Evolutionary conservation across 1,140 invertebrate genomes (phyloP).

Genomic region (Euwallacea similis): DNA sequence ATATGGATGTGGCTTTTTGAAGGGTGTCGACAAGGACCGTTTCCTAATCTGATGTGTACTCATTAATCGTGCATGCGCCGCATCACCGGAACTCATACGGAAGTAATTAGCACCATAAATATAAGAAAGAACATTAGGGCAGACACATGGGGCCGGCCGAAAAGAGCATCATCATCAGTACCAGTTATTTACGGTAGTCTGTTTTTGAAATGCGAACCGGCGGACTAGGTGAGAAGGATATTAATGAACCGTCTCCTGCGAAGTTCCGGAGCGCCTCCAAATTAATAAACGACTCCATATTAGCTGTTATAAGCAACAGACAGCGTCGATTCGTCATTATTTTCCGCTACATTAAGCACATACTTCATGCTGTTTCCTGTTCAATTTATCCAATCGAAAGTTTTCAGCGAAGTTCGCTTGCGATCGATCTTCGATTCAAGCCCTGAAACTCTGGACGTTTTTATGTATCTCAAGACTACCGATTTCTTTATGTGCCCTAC

Average conservation of each 20-base stretch:
- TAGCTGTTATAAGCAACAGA: constrained; percentile 56
- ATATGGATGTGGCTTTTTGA: too few species aligned
- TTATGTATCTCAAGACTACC: too few species aligned
- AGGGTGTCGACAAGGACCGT: too few species aligned
- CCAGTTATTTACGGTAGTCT: constrained; percentile 52
- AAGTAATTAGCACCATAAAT: constrained; percentile 24
- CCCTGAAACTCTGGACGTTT: too few species aligned
- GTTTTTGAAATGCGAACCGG: constrained; percentile 50
- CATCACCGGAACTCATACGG: constrained; percentile 7
- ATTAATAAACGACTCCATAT: constrained; percentile 55
- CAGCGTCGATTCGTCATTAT: constrained; percentile 57
- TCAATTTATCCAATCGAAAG: constrained; percentile 51
- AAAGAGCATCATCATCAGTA: constrained; percentile 45
- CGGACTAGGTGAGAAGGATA: constrained; percentile 52
- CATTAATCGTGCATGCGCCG: too few species aligned
- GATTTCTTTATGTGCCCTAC: too few species aligned
- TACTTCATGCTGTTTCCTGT: constrained; percentile 53
- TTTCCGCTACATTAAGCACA: constrained; percentile 56
- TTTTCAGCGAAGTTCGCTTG: constrained; percentile 40
- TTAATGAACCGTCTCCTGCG: constrained; percentile 50
- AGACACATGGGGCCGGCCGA: constrained; percentile 15
- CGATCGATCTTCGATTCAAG: constrained; percentile 20
- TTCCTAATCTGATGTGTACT: too few species aligned
- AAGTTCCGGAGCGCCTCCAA: constrained; percentile 49
- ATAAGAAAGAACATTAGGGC: constrained; percentile 24